phyloP scores from a whole-genome alignment of 2,888 invertebrate species.

The Spisula solida region DNA sequence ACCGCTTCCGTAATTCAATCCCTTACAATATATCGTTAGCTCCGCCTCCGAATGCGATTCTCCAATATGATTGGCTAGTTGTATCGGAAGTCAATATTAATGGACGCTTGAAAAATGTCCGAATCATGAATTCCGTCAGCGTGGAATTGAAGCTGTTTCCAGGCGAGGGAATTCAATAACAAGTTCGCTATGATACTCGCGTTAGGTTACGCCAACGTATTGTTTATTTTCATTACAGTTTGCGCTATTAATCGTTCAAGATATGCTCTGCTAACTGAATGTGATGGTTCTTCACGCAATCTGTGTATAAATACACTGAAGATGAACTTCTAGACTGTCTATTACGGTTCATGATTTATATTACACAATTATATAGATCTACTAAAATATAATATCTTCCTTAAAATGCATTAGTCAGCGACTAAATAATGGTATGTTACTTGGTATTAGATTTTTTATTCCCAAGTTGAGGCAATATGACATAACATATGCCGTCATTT shows the following conservation, averaged over 20 bases:
- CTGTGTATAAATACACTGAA: no score
- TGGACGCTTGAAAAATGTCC: constrained; percentile 5
- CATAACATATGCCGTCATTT: no score
- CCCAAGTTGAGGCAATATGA: no score
- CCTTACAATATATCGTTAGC: not conserved
- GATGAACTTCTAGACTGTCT: no score
- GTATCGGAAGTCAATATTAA: not conserved
- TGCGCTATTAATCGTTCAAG: not conserved
- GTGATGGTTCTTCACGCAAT: no score
- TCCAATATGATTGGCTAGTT: constrained; percentile 16
- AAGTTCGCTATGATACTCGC: not conserved
- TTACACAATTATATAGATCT: no score
- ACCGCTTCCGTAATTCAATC: not conserved
- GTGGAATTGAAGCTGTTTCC: constrained; percentile 14
- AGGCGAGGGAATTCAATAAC: not conserved
- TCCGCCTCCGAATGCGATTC: not conserved
- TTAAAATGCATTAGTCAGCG: no score
- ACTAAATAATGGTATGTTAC: no score
- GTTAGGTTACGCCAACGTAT: not conserved
- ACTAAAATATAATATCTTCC: no score
- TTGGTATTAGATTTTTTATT: no score
- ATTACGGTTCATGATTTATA: no score
- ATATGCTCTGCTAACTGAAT: not conserved
- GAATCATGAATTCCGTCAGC: not conserved
- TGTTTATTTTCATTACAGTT: constrained; percentile 8